These are phyloP conservation scores for Intellagama lesueurii DNA, from an alignment of 2,797 vertebrate species.

Conservation along the genomic window DNA sequence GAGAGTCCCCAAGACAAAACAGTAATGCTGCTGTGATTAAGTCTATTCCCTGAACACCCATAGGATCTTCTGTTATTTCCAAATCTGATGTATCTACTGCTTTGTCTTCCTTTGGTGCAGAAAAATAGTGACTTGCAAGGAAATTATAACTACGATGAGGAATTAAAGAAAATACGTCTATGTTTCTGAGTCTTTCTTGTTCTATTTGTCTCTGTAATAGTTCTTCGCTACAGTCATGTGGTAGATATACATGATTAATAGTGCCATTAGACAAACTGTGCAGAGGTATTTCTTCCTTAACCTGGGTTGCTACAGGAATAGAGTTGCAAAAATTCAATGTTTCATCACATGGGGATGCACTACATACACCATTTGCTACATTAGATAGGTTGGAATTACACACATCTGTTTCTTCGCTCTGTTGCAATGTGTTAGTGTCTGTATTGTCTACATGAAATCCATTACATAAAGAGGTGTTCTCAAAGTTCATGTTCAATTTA, in stretches of 20 bases:
- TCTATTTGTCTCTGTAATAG: constrained; percentile 87
- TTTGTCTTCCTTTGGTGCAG: constrained; percentile 94
- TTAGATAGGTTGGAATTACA: constrained; percentile 72
- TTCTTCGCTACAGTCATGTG: constrained; percentile 82
- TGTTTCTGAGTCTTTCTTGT: constrained; percentile 86
- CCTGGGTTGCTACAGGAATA: constrained; percentile 78
- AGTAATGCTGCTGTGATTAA: constrained; percentile 96
- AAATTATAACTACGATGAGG: constrained; percentile 85
- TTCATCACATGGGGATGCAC: constrained; percentile 69
- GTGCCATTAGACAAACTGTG: constrained; percentile 85
- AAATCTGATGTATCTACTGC: constrained; percentile 96
- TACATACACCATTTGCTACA: constrained; percentile 74
- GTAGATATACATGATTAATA: constrained; percentile 83
- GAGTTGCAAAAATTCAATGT: constrained; percentile 80
- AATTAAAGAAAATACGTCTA: constrained; percentile 87
- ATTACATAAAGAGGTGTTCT: constrained; percentile 80
- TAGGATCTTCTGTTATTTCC: constrained; percentile 93
- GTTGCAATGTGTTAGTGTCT: constrained; percentile 64
- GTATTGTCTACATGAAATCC: constrained; percentile 82
- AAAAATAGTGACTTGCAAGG: constrained; percentile 87
- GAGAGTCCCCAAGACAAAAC: constrained; percentile 97
- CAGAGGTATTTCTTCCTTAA: constrained; percentile 79
- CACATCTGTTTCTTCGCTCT: constrained; percentile 71
- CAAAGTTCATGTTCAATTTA: constrained; percentile 68
- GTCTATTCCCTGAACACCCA: constrained; percentile 97